Evolutionary conservation across 2,113 vertebrate species (phyloP).

Genomic region (Nettapus auritus): DNA sequence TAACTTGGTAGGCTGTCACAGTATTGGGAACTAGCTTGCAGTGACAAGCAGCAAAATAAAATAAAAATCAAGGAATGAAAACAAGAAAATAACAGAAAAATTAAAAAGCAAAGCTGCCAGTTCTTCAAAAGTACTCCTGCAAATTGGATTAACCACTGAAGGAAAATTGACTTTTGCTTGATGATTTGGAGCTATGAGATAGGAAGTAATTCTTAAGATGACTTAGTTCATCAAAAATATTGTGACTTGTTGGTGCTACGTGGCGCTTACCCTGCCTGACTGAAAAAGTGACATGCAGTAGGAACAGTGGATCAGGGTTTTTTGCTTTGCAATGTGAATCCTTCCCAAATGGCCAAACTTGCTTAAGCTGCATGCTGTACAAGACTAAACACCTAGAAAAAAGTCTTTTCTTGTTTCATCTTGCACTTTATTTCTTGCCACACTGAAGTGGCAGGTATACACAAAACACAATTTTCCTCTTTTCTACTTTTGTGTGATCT

Average conservation of each 20-base stretch:
- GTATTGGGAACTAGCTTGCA: not conserved
- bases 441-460: not conserved
- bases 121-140: not conserved
- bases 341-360: not conserved
- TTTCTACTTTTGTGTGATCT: not conserved
- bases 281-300: not conserved
- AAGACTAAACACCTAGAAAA: not conserved
- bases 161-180: not conserved
- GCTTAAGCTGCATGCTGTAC: not conserved
- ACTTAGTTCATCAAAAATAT: not conserved
- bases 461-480: not conserved
- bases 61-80: not conserved
- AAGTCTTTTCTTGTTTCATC: not conserved
- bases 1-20: not conserved
- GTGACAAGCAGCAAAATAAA: not conserved
- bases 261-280: not conserved
- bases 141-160: not conserved
- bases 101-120: not conserved
- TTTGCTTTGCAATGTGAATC: not conserved
- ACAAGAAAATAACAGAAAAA: not conserved
- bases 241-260: not conserved
- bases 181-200: not conserved
- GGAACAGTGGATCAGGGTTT: accelerated
- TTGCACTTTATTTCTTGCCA: not conserved
- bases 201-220: not conserved